phyloP scores from a whole-genome alignment of 2,113 vertebrate species.

The Geococcyx californianus region DNA sequence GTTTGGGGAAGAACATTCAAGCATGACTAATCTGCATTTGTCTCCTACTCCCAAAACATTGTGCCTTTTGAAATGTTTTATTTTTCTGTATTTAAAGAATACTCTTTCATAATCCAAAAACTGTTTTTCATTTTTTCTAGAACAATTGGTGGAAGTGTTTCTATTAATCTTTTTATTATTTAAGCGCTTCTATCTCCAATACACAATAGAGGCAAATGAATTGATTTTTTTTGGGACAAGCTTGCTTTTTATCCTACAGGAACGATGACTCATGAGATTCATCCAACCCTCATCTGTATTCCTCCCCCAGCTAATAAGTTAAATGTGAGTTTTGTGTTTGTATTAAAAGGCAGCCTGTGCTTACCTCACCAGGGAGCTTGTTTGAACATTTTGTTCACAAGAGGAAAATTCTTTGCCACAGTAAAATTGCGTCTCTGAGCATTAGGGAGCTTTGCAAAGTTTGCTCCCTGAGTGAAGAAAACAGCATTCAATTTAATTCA shows the following conservation, averaged over 20 bases:
- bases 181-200: constrained; percentile 54
- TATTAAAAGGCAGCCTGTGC: constrained; percentile 39
- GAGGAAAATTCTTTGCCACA: neutral
- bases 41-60: neutral
- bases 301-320: constrained; percentile 70
- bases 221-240: constrained; percentile 66
- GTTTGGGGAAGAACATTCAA: constrained; percentile 3
- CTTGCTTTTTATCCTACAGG: constrained; percentile 65
- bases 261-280: constrained; percentile 70
- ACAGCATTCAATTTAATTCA: neutral
- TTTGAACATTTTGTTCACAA: constrained; percentile 2
- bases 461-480: neutral
- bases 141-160: constrained; percentile 52
- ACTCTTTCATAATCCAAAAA: constrained; percentile 24
- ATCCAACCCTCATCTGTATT: constrained; percentile 65
- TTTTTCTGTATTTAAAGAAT: constrained; percentile 45
- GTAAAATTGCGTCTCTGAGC: neutral
- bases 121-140: constrained; percentile 69
- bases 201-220: constrained; percentile 69
- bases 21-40: constrained; percentile 15
- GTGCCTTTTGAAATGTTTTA: constrained; percentile 13
- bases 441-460: neutral
- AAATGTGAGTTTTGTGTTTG: constrained; percentile 63
- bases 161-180: constrained; percentile 68
- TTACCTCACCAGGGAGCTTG: constrained; percentile 39